Conservation (phyloP, 2,888 invertebrate genomes). For the Sericinus montela region DNA sequence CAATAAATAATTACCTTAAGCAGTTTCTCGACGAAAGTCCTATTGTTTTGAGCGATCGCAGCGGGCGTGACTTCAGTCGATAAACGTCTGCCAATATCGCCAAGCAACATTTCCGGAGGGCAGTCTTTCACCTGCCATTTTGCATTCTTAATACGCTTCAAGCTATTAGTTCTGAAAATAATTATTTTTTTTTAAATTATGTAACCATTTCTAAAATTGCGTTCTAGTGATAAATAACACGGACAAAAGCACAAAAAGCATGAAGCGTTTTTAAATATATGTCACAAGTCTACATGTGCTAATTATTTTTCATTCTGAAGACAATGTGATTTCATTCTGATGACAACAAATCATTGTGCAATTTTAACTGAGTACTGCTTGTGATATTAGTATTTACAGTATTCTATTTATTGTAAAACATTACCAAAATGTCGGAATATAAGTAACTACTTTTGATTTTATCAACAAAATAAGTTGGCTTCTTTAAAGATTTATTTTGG, state of each 20-base stretch:
- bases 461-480: no score
- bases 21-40: conserved; percentile 98
- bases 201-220: background rate
- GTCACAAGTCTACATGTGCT: no score
- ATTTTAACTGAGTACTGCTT: no score
- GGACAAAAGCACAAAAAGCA: conserved; percentile 16
- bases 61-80: conserved; percentile 89
- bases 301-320: no score
- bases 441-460: no score
- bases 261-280: conserved; percentile 3
- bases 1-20: conserved; percentile 85
- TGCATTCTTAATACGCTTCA: conserved; percentile 80
- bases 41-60: conserved; percentile 96
- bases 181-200: background rate
- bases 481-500: no score
- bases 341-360: no score
- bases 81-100: conserved; percentile 73
- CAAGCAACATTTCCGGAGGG: conserved; percentile 69
- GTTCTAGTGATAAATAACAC: background rate
- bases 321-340: no score
- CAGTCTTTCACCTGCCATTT: conserved; percentile 83
- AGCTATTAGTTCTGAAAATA: conserved; percentile 77
- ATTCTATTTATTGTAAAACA: no score
- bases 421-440: no score
- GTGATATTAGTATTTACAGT: no score